phyloP scores from a whole-genome alignment of 2,113 vertebrate species.

The Eulemur rufifrons region DNA sequence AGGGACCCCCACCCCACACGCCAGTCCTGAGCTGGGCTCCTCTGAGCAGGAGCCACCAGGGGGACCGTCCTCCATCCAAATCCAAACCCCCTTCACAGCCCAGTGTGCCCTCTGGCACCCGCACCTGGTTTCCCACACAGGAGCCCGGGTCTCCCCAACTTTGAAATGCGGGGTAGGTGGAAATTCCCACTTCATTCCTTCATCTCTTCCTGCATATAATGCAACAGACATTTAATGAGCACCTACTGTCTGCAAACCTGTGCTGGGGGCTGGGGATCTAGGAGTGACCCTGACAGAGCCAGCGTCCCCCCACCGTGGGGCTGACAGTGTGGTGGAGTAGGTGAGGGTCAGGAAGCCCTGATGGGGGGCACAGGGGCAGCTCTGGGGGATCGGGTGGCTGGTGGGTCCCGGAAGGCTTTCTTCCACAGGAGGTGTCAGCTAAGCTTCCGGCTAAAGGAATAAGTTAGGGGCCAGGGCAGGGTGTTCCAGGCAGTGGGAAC shows the following conservation, averaged over 20 bases:
- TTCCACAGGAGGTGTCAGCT: background rate
- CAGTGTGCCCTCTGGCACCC: background rate
- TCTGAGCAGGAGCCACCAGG: background rate
- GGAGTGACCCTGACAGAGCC: background rate
- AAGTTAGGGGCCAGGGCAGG: background rate
- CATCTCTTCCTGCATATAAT: background rate
- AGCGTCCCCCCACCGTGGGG: background rate
- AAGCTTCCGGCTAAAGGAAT: background rate
- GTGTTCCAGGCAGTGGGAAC: background rate
- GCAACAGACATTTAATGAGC: background rate
- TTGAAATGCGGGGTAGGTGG: background rate
- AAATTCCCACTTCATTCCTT: background rate
- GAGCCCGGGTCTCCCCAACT: background rate
- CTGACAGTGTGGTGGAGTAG: background rate
- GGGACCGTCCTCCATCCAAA: accelerated
- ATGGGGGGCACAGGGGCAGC: background rate
- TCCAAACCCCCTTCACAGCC: background rate
- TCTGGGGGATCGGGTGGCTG: background rate
- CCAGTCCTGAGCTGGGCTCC: background rate
- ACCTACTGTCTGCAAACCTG: background rate
- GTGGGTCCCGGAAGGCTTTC: background rate
- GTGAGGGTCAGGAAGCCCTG: background rate
- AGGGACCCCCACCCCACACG: background rate
- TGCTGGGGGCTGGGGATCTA: background rate
- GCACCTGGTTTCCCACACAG: accelerated